Conservation (phyloP, 2,113 vertebrate genomes). For the Glaucidium brasilianum region DNA sequence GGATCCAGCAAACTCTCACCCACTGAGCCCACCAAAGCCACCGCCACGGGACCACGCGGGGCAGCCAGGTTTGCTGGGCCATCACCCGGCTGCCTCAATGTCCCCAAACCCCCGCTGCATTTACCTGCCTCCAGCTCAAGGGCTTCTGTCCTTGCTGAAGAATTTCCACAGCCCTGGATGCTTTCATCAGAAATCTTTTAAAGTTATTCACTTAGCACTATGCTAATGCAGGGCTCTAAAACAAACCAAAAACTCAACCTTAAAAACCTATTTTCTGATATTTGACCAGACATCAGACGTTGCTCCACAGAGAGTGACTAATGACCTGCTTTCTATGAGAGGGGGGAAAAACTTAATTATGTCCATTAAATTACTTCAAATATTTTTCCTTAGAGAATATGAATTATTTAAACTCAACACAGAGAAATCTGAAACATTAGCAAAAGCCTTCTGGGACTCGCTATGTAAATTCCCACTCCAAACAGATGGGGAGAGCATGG, state of each 20-base stretch:
- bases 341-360: constrained; percentile 48
- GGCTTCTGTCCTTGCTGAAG: not conserved
- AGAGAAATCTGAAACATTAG: constrained; percentile 68
- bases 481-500: constrained; percentile 69
- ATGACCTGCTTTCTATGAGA: constrained; percentile 34
- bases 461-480: constrained; percentile 59
- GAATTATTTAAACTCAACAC: constrained; percentile 80
- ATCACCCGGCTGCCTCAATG: not conserved
- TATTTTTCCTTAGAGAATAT: constrained; percentile 72
- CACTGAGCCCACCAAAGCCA: not conserved
- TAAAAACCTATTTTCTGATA: not conserved
- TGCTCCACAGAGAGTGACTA: constrained; percentile 32
- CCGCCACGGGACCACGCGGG: accelerated
- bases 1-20: not conserved
- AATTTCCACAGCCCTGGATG: not conserved
- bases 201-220: not conserved
- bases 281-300: constrained; percentile 24
- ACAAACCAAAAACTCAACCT: not conserved
- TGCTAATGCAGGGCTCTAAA: not conserved
- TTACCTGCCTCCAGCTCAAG: not conserved
- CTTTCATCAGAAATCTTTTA: not conserved
- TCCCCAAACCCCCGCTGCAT: not conserved
- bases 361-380: constrained; percentile 67
- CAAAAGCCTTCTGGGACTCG: constrained; percentile 53
- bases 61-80: not conserved